Evolutionary conservation across 2,888 invertebrate genomes (phyloP).

Genomic region (Pterobdella sp.): DNA sequence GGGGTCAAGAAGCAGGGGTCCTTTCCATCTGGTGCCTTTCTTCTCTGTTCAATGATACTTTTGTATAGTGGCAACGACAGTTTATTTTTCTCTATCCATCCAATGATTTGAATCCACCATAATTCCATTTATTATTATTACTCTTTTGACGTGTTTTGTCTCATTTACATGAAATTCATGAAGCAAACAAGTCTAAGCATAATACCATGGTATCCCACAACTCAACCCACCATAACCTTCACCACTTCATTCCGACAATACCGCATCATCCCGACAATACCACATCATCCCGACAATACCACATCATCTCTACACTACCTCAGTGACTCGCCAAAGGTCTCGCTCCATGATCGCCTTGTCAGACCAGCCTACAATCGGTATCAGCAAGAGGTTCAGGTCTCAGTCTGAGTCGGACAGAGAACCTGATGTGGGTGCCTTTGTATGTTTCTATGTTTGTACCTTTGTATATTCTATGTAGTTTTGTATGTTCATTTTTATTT

Average conservation of each 20-base stretch:
- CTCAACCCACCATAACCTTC: background rate
- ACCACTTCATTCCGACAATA: background rate
- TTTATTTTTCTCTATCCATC: conserved; percentile 9
- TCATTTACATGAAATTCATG: too few species aligned
- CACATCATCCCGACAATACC: background rate
- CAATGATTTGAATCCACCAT: background rate
- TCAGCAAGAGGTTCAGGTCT: conserved; percentile 10
- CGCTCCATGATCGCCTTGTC: conserved; percentile 21
- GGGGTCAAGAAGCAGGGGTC: background rate
- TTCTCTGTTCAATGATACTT: too few species aligned
- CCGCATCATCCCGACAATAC: background rate
- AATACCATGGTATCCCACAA: background rate
- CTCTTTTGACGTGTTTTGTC: too few species aligned
- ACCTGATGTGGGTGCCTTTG: background rate
- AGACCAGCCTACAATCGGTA: background rate
- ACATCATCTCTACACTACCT: background rate
- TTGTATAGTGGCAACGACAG: too few species aligned
- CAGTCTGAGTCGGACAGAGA: conserved; percentile 22
- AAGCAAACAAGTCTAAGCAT: too few species aligned
- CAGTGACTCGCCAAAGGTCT: conserved; percentile 21
- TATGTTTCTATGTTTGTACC: too few species aligned
- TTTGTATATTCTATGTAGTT: too few species aligned
- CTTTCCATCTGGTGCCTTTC: too few species aligned
- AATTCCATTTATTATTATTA: too few species aligned
- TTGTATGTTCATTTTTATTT: too few species aligned